Base-by-base conservation (phyloP, 2,797 vertebrate species). In the Columba guinea region DNA sequence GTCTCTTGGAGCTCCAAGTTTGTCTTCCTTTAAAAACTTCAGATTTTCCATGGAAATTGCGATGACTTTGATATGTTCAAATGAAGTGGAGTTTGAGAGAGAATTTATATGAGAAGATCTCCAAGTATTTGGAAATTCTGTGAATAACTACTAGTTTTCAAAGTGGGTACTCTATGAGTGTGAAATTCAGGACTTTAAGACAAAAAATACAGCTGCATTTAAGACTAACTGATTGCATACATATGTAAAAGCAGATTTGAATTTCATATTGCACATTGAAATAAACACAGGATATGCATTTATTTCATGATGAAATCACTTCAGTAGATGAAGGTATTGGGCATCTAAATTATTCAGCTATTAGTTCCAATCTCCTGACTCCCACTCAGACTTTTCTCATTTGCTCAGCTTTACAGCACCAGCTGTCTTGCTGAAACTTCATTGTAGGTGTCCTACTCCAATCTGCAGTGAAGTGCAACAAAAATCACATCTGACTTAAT, bases 231-330 rank as follows among this genome's bases (percentile, higher is more conserved):
- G 96, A 96, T 97, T 97, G 34, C 96, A 97, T 97, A 84, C 97
- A 97, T 97, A 96, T 96, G 95, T 91, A 97, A 84, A 90, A 96
- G 92, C 34, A 76, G 53, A 96, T 97, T 95, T 96, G 95, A 96
- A 95, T 96, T 97, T 97, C 94, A 94, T 95, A 92, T 91, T 91
- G 16, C 46, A 81, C 64, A 84, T 85, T 90, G 89, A 94, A 89
- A 68, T 88, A 96, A 94, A 94, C 35, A 92, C 68, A 93, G 87
- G 90, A 89, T 94, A 91, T 94, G 79, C 92, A 63, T 93, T 93
- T 96, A 91, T 96, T 96, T 94, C 26, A 83, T 19, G 65, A 93
- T 87, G 62, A 90, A 93, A 84, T 92, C 23, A 34, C 92, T 95
- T 90, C 53, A 77, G 68, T 84, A 94, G 88, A 89, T 88, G 78